These are phyloP conservation scores for Trogon melanurus DNA, from an alignment of 2,113 vertebrate species.

Conservation along the genomic window DNA sequence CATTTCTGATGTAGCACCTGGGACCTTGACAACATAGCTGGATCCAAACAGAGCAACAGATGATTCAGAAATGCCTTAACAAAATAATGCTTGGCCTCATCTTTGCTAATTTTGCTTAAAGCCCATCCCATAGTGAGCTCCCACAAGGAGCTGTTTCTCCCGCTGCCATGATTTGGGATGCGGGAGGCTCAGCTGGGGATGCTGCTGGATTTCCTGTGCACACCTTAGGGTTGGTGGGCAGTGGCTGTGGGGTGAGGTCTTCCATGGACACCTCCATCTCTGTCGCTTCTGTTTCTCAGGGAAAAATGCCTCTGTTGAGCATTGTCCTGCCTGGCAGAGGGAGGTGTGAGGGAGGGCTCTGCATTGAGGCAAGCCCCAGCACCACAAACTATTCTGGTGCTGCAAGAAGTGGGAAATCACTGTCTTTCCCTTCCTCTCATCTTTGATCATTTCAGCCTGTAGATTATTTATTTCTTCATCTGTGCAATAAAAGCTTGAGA, in stretches of 20 bases:
- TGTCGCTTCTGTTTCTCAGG: not conserved
- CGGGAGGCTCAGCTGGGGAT: not conserved
- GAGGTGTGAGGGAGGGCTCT: not conserved
- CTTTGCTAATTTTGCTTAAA: not conserved
- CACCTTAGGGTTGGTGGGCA: not conserved
- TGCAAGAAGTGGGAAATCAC: not conserved
- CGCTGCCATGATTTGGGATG: not conserved
- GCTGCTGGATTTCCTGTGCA: not conserved
- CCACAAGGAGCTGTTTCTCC: not conserved
- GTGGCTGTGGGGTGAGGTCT: not conserved
- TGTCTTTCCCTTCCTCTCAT: conserved; percentile 3
- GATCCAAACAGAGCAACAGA: not conserved
- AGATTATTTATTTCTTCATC: conserved; percentile 36
- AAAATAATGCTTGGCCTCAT: not conserved
- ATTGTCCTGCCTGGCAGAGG: not conserved
- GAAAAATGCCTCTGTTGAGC: not conserved
- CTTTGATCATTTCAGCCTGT: not conserved
- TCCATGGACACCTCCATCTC: not conserved
- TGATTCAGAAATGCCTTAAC: not conserved
- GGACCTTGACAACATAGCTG: not conserved
- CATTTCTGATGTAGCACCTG: not conserved
- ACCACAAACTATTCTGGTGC: not conserved
- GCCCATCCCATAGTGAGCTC: not conserved
- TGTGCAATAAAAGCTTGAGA: conserved; percentile 34
- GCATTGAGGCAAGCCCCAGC: not conserved